Conservation (phyloP, 2,797 vertebrate species). For the Oceanodroma leucorhoa region DNA sequence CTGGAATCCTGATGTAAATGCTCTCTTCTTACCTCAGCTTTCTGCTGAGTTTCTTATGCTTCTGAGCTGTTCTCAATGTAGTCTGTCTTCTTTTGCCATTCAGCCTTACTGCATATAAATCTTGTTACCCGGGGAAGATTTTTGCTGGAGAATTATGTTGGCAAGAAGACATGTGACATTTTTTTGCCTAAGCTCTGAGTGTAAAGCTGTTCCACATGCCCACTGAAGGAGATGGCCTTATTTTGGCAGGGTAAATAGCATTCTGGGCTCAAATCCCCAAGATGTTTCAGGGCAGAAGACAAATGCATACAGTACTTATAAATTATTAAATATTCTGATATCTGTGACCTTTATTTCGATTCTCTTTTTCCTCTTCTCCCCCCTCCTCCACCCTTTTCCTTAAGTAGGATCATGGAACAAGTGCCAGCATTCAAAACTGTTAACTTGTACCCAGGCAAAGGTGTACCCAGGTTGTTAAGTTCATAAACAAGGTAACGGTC, state of each 20-base stretch:
- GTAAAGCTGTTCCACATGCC: background rate
- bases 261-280: background rate
- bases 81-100: background rate
- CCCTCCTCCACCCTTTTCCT: rapidly evolving
- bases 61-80: background rate
- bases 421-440: background rate
- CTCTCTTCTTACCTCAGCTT: background rate
- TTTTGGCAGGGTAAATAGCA: background rate
- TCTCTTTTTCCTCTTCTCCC: background rate
- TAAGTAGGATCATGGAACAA: background rate
- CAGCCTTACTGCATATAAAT: background rate
- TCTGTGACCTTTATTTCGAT: background rate
- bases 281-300: background rate
- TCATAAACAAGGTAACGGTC: background rate
- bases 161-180: background rate
- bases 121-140: background rate
- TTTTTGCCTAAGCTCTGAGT: background rate
- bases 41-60: background rate
- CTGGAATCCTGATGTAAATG: background rate
- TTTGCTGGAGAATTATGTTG: background rate
- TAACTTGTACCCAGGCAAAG: background rate
- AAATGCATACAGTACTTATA: background rate
- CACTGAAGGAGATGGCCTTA: background rate
- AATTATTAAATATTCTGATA: background rate
- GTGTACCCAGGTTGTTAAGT: background rate